phyloP scores from a whole-genome alignment of 2,113 vertebrate species.

The Pachypanchax playfairii region DNA sequence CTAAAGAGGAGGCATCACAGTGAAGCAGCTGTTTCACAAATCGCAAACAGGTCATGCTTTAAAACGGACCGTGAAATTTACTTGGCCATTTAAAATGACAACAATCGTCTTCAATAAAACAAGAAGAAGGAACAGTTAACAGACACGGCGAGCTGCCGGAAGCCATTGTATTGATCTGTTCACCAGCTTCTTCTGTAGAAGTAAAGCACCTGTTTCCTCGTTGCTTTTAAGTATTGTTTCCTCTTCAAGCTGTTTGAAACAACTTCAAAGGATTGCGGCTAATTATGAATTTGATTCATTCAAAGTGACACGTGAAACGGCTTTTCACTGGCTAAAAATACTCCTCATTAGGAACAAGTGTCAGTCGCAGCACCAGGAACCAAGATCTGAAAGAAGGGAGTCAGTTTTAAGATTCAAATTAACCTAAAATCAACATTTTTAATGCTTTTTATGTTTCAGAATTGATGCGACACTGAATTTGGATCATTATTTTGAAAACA shows the following conservation, averaged over 20 bases:
- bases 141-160: too few species aligned
- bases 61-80: background rate
- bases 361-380: background rate
- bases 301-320: slow-evolving; percentile 22
- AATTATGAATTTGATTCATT: slow-evolving; percentile 28
- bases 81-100: background rate
- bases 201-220: slow-evolving; percentile 10
- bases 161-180: background rate
- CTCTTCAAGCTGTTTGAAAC: slow-evolving; percentile 44
- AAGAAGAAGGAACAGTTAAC: background rate
- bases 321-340: slow-evolving; percentile 40
- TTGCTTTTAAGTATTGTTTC: slow-evolving; percentile 24
- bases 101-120: background rate
- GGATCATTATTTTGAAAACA: too few species aligned
- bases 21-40: background rate
- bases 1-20: background rate
- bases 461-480: too few species aligned
- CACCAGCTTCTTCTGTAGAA: background rate
- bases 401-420: too few species aligned
- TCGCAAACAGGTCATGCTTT: too few species aligned
- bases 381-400: too few species aligned
- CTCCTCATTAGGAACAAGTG: background rate
- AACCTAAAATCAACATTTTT: too few species aligned
- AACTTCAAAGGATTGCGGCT: slow-evolving; percentile 44
- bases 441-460: too few species aligned